Conservation (phyloP, 2,797 vertebrate species). For the Varecia variegata region DNA sequence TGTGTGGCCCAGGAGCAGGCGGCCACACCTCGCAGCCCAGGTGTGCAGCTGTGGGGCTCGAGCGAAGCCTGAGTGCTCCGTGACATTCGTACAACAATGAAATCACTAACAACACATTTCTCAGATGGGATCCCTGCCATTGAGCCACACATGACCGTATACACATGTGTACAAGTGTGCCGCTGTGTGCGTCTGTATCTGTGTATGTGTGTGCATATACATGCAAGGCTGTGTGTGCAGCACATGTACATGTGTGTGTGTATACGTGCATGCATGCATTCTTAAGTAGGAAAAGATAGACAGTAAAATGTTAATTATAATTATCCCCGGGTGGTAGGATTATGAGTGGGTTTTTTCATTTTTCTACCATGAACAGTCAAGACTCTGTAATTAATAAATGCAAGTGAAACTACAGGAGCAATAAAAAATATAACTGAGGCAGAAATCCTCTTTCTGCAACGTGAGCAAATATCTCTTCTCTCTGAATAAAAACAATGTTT, state of each 20-base stretch:
- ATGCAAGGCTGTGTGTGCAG: rapidly evolving
- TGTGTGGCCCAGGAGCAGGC: background rate
- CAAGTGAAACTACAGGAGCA: background rate
- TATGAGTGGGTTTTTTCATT: background rate
- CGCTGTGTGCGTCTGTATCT: background rate
- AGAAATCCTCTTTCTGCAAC: background rate
- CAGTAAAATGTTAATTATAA: background rate
- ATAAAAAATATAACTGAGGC: background rate
- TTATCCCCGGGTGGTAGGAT: background rate
- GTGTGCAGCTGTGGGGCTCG: background rate
- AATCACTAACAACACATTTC: background rate
- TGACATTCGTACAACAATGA: too few relatives aligned
- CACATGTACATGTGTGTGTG: too few relatives aligned
- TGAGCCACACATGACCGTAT: background rate
- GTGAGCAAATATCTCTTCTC: background rate
- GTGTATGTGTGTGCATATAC: too few relatives aligned
- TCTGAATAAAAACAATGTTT: background rate
- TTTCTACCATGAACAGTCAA: background rate
- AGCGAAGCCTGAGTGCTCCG: too few relatives aligned
- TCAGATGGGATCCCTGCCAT: background rate
- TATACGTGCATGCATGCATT: rapidly evolving
- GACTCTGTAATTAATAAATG: background rate
- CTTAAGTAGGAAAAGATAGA: background rate
- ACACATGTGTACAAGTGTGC: background rate
- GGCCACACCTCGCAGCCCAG: background rate